Evolutionary conservation across 2,113 vertebrate species (phyloP).

Genomic region (Pseudorectes ferrugineus): DNA sequence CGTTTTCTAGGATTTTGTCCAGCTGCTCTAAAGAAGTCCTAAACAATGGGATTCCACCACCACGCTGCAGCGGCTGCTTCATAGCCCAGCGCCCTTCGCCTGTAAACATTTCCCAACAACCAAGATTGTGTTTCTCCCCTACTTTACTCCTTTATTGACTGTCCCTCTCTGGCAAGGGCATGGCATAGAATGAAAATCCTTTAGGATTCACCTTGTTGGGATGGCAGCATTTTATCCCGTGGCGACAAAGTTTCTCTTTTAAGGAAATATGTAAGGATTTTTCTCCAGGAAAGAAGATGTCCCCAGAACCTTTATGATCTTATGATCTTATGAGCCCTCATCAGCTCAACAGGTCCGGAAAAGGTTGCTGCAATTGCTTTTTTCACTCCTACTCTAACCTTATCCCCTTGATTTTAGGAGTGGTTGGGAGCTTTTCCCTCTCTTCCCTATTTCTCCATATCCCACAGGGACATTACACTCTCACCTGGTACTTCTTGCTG

Average conservation of each 20-base stretch:
- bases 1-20: constrained; percentile 19
- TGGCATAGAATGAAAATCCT: background rate
- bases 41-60: background rate
- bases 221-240: fast-evolving
- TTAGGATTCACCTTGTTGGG: background rate
- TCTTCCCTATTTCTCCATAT: background rate
- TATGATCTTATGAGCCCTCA: background rate
- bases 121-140: background rate
- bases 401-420: background rate
- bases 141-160: background rate
- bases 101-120: background rate
- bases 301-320: background rate
- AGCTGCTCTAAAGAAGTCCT: background rate
- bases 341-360: background rate
- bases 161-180: background rate
- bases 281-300: background rate
- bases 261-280: background rate
- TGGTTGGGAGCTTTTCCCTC: background rate
- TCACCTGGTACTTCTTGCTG: background rate
- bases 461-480: background rate
- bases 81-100: background rate
- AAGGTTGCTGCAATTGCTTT: background rate
- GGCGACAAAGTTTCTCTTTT: background rate
- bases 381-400: background rate
- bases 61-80: fast-evolving